Conservation (phyloP, 1,140 invertebrate genomes). For the Lutraria rhynchaena region DNA sequence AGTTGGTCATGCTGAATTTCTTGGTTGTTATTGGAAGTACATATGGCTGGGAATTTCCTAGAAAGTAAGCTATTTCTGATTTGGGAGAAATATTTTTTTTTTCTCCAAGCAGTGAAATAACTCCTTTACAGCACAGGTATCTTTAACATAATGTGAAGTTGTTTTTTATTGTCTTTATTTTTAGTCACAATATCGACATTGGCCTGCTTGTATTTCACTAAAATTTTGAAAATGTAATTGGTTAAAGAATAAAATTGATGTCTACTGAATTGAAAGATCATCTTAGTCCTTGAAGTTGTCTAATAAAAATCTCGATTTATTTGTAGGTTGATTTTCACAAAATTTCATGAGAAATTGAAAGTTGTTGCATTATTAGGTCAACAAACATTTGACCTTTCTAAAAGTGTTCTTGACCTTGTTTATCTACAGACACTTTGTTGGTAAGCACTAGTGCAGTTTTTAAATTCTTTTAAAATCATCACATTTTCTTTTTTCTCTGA, state of each 20-base stretch:
- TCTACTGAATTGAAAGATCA: no score
- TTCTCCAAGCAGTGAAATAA: no score
- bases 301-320: neutral
- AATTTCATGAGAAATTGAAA: slow-evolving; percentile 52
- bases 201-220: no score
- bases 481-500: neutral
- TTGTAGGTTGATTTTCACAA: slow-evolving; percentile 55
- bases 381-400: slow-evolving; percentile 90
- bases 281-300: neutral
- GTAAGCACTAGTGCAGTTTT: slow-evolving; percentile 63
- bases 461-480: neutral
- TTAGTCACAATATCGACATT: no score
- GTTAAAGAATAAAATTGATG: no score
- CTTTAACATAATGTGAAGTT: no score
- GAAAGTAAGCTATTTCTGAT: slow-evolving; percentile 83
- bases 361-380: slow-evolving; percentile 74
- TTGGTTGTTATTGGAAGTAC: slow-evolving; percentile 89
- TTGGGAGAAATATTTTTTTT: no score
- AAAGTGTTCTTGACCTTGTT: slow-evolving; percentile 92
- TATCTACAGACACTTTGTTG: slow-evolving; percentile 93
- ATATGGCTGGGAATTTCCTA: slow-evolving; percentile 90
- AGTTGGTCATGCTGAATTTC: slow-evolving; percentile 91
- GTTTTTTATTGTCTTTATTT: no score
- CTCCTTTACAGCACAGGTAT: no score
- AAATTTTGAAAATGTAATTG: no score